phyloP scores from a whole-genome alignment of 1,140 invertebrate genomes.

The Pemphigus obesinymphae region DNA sequence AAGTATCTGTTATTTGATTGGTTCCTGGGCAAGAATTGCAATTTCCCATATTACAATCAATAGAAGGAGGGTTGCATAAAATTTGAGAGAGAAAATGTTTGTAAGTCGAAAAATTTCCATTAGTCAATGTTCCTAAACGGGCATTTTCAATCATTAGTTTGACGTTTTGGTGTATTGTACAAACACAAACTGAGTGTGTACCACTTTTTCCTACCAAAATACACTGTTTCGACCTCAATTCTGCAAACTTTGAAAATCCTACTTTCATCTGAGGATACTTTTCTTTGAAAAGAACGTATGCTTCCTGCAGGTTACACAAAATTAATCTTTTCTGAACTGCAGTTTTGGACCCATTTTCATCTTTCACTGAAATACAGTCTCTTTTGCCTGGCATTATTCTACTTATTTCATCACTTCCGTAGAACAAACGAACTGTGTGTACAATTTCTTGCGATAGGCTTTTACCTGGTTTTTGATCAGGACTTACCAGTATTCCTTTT shows the following conservation, averaged over 20 bases:
- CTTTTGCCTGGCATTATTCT: too few species aligned
- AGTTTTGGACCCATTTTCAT: too few species aligned
- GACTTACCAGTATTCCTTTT: too few species aligned
- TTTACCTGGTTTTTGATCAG: too few species aligned
- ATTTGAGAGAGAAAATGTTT: neutral
- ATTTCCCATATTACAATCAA: neutral
- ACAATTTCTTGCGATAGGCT: too few species aligned
- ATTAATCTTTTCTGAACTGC: too few species aligned
- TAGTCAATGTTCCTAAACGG: too few species aligned
- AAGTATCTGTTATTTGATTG: neutral
- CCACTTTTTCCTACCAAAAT: conserved; percentile 44
- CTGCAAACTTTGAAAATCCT: conserved; percentile 46
- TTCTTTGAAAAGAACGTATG: conserved; percentile 35
- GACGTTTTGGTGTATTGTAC: conserved; percentile 46
- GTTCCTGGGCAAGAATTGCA: neutral
- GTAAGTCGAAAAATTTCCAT: too few species aligned
- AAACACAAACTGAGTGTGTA: conserved; percentile 46
- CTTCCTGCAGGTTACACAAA: conserved; percentile 30
- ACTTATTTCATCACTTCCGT: too few species aligned
- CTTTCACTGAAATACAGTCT: too few species aligned
- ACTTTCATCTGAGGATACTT: conserved; percentile 41
- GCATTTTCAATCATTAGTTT: conserved; percentile 48
- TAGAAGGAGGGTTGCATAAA: neutral
- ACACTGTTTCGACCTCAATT: conserved; percentile 44
- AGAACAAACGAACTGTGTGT: too few species aligned